A percentile compares a stretch with the other conserved stretches of the same genome.
These are phyloP conservation scores for Neofelis nebulosa DNA, from an alignment of 2,113 vertebrate species.

Conservation along the genomic window DNA sequence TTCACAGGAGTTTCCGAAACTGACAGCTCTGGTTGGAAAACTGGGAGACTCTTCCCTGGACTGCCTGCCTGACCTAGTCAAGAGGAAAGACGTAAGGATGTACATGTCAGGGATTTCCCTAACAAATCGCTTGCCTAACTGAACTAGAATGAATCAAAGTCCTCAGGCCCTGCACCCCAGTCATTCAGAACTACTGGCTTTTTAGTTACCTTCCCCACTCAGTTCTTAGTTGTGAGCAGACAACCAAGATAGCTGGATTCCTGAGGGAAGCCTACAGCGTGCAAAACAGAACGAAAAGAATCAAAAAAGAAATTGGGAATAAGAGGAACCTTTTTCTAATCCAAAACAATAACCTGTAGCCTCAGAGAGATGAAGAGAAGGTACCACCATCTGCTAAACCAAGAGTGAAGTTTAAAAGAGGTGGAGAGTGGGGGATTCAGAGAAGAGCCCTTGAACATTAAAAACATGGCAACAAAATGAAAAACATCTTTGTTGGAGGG, in stretches of 20 bases:
- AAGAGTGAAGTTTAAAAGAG: background rate
- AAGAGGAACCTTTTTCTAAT: background rate
- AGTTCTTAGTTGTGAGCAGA: background rate
- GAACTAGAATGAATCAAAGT: background rate
- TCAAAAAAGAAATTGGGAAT: background rate
- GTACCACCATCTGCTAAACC: background rate
- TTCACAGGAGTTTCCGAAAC: background rate
- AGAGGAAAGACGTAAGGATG: background rate
- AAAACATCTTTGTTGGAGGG: background rate
- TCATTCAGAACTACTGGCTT: background rate
- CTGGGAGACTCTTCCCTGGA: background rate
- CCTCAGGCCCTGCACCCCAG: background rate
- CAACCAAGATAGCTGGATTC: background rate
- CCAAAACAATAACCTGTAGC: background rate
- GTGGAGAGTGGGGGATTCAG: background rate
- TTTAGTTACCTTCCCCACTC: background rate
- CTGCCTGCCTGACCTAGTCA: background rate
- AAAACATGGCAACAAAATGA: background rate
- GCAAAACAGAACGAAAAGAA: background rate
- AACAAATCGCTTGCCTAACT: background rate
- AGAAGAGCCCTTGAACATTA: background rate
- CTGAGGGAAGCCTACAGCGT: background rate
- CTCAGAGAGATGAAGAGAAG: background rate
- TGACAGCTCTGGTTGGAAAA: background rate
- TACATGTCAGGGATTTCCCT: background rate